Conservation (phyloP, 2,797 vertebrate species). For the Merluccius polli region DNA sequence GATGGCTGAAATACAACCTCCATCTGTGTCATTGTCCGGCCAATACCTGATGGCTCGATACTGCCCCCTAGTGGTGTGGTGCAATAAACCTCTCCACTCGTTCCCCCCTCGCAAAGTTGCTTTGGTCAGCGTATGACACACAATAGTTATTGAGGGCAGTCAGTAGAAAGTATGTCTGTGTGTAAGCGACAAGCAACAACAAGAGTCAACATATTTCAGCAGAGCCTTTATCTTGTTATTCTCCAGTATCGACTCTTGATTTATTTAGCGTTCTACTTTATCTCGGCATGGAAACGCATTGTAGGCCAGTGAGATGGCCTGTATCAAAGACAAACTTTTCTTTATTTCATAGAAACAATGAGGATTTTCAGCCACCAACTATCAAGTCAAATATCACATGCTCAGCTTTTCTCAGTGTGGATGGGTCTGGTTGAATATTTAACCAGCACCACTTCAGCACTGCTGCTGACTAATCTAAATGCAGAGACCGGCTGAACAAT, state of each 20-base stretch:
- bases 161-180: not conserved
- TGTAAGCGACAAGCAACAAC: not conserved
- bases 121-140: not conserved
- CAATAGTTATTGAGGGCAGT: not conserved
- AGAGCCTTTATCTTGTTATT: not conserved
- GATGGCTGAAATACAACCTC: no score
- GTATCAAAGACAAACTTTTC: no score
- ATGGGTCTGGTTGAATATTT: not conserved
- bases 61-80: conserved; percentile 44
- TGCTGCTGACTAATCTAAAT: not conserved
- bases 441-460: not conserved
- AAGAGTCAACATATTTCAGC: not conserved
- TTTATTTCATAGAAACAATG: not conserved
- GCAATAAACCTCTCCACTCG: not conserved
- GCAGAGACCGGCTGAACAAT: not conserved
- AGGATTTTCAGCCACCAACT: not conserved
- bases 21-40: no score
- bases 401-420: not conserved
- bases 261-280: conserved; percentile 16
- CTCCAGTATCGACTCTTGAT: not conserved
- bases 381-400: not conserved
- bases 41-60: conserved; percentile 22
- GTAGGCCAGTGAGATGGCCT: no score
- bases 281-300: conserved; percentile 6
- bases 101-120: not conserved